These are phyloP conservation scores for Mya arenaria DNA, from an alignment of 1,140 invertebrate genomes.

Conservation along the genomic window DNA sequence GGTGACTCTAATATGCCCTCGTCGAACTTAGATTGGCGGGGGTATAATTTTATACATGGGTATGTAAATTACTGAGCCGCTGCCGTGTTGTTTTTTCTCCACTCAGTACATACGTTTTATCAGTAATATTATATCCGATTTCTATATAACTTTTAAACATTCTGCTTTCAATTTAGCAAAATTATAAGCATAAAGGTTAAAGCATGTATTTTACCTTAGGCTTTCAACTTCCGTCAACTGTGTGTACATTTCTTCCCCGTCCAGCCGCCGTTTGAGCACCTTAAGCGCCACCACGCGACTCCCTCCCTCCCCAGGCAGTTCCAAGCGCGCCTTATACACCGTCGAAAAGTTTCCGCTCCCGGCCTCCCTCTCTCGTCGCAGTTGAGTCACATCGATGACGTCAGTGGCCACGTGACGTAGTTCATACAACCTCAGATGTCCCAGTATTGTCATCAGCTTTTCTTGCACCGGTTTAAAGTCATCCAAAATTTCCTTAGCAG, in stretches of 20 bases:
- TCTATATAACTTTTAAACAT: too few species aligned
- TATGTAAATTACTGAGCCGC: too few species aligned
- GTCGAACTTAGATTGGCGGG: too few species aligned
- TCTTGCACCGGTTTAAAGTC: slow-evolving; percentile 52
- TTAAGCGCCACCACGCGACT: slow-evolving; percentile 53
- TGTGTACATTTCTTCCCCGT: slow-evolving; percentile 26
- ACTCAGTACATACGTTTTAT: too few species aligned
- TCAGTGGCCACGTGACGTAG: slow-evolving; percentile 50
- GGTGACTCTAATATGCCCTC: too few species aligned
- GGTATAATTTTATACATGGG: too few species aligned
- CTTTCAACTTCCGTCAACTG: slow-evolving; percentile 56
- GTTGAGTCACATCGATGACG: slow-evolving; percentile 3
- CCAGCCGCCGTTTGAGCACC: slow-evolving; percentile 23
- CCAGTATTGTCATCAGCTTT: slow-evolving; percentile 43
- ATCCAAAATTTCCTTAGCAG: slow-evolving; percentile 42
- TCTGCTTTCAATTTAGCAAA: too few species aligned
- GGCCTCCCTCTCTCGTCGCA: slow-evolving; percentile 22
- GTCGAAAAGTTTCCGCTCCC: slow-evolving; percentile 55
- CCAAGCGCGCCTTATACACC: slow-evolving; percentile 50
- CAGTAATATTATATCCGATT: too few species aligned
- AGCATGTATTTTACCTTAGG: too few species aligned
- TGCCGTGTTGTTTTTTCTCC: too few species aligned
- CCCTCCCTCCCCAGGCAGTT: slow-evolving; percentile 4
- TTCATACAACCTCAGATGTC: slow-evolving; percentile 43
- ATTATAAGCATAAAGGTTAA: too few species aligned